Conservation (phyloP, 2,113 vertebrate species). For the Coptodon rendalli region DNA sequence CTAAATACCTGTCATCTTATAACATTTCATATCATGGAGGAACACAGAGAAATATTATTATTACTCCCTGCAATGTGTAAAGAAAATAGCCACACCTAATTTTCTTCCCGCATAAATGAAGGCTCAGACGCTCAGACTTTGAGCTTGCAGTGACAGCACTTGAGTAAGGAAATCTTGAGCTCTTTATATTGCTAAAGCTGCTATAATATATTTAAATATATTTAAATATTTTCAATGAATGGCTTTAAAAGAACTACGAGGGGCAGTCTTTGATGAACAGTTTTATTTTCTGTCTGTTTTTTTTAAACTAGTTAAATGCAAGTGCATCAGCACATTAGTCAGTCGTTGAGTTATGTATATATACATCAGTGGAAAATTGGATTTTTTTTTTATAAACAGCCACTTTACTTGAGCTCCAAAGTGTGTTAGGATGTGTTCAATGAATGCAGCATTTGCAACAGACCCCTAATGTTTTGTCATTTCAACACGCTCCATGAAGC, state of each 20-base stretch:
- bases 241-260: not conserved
- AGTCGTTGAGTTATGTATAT: not conserved
- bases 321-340: not conserved
- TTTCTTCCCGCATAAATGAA: not conserved
- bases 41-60: not conserved
- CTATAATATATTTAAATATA: not conserved
- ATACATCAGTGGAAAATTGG: not conserved
- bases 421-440: not conserved
- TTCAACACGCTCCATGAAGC: conserved; percentile 37
- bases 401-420: not conserved
- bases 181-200: not conserved
- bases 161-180: not conserved
- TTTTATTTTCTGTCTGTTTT: not conserved
- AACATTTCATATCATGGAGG: not conserved
- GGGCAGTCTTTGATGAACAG: not conserved
- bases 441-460: conserved; percentile 6
- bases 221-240: not conserved
- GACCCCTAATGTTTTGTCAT: conserved; percentile 50
- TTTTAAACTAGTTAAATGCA: not conserved
- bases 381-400: not conserved
- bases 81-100: not conserved
- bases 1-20: not conserved
- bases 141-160: not conserved
- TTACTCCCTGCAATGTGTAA: not conserved
- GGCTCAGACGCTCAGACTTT: not conserved